Evolutionary conservation across 2,113 vertebrate species (phyloP).

Genomic region (Bostrychus sinensis): DNA sequence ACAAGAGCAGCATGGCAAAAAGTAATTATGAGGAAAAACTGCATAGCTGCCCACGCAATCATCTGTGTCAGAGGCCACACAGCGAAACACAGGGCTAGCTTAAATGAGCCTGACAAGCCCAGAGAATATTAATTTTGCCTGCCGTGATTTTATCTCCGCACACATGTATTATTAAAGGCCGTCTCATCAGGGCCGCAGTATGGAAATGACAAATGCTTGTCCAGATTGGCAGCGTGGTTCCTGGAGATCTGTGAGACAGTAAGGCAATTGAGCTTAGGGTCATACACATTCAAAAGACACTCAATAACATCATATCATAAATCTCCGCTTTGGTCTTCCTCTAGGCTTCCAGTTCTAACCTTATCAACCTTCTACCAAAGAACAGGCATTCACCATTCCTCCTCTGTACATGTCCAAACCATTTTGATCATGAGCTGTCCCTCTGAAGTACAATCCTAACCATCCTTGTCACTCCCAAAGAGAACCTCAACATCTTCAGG

Average conservation of each 20-base stretch:
- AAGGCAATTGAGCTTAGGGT: slow-evolving; percentile 22
- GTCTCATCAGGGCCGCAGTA: slow-evolving; percentile 55
- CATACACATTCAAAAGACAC: no score
- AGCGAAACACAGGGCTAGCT: slow-evolving; percentile 59
- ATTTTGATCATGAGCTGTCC: no score
- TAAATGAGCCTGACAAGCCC: slow-evolving; percentile 71
- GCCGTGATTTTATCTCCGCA: slow-evolving; percentile 60
- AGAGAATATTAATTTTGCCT: slow-evolving; percentile 72
- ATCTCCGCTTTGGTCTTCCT: no score
- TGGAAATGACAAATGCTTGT: slow-evolving; percentile 50
- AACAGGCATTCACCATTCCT: no score
- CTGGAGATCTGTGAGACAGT: slow-evolving; percentile 21
- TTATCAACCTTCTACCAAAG: no score
- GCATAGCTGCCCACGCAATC: slow-evolving; percentile 74
- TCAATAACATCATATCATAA: no score
- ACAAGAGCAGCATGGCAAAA: slow-evolving; percentile 65
- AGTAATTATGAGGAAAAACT: slow-evolving; percentile 77
- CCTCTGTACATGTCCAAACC: no score
- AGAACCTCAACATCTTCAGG: no score
- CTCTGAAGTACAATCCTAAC: no score
- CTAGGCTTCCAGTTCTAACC: no score
- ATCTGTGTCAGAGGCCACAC: slow-evolving; percentile 72
- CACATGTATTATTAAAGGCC: slow-evolving; percentile 65
- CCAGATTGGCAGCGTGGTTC: slow-evolving; percentile 34
- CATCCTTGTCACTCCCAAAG: no score